A percentile compares a stretch with the other conserved stretches of the same genome.
These are phyloP conservation scores for Ennomos fuscantarius DNA, from an alignment of 2,888 invertebrate species.

Conservation along the genomic window DNA sequence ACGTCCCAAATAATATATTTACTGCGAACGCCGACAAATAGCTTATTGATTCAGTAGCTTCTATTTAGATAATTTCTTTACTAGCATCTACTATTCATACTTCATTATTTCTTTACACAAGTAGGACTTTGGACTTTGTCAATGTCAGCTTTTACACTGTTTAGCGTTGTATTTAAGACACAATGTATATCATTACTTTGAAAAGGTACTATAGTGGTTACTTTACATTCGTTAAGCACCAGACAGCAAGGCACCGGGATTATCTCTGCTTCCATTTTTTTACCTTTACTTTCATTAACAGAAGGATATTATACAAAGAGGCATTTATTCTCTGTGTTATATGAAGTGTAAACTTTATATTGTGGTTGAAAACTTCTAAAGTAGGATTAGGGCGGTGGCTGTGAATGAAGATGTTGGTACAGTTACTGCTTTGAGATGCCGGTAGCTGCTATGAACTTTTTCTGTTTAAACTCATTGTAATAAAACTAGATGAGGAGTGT, in stretches of 20 bases:
- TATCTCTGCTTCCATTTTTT: slow-evolving; percentile 47
- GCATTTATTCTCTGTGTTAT: slow-evolving; percentile 53
- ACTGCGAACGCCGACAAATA: slow-evolving; percentile 16
- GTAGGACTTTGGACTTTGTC: slow-evolving; percentile 4
- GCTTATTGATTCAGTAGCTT: slow-evolving; percentile 24
- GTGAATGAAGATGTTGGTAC: slow-evolving; percentile 41
- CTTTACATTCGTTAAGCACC: slow-evolving; percentile 33
- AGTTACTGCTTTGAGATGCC: slow-evolving; percentile 49
- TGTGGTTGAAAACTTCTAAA: slow-evolving; percentile 48
- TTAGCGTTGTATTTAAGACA: background rate
- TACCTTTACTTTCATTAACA: slow-evolving; percentile 32
- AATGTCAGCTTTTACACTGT: background rate
- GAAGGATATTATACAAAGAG: slow-evolving; percentile 36
- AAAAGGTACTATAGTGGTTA: slow-evolving; percentile 20
- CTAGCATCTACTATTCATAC: slow-evolving; percentile 40
- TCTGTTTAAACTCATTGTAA: slow-evolving; percentile 21
- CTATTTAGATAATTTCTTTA: slow-evolving; percentile 28
- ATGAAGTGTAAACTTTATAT: slow-evolving; percentile 70
- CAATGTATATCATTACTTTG: slow-evolving; percentile 4
- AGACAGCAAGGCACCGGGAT: slow-evolving; percentile 72
- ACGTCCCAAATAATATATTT: slow-evolving; percentile 2
- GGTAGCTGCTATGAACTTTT: slow-evolving; percentile 15
- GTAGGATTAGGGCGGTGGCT: slow-evolving; percentile 60
- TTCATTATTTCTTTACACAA: background rate
- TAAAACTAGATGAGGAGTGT: slow-evolving; percentile 12